phyloP scores from a whole-genome alignment of 1,140 invertebrate species.

The Eulimnadia texana region DNA sequence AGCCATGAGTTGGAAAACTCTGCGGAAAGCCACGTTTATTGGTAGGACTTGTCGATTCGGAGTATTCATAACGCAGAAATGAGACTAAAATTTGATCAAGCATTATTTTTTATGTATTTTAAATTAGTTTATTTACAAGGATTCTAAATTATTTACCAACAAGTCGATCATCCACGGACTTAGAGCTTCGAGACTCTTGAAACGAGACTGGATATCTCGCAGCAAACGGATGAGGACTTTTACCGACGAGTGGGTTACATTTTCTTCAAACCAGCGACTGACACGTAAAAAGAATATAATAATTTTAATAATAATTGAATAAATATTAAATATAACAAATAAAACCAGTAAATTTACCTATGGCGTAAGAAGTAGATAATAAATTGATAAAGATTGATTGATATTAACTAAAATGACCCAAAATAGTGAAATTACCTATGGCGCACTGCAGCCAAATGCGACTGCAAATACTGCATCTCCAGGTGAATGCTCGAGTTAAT shows the following conservation, averaged over 20 bases:
- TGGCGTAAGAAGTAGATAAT: no score
- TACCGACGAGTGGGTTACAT: constrained; percentile 91
- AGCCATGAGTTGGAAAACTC: constrained; percentile 75
- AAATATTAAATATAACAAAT: no score
- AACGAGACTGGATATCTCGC: constrained; percentile 73
- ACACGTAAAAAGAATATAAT: constrained; percentile 19
- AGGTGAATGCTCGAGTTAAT: constrained; percentile 82
- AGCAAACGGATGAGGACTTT: constrained; percentile 87
- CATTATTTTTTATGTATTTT: no score
- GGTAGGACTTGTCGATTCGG: constrained; percentile 79
- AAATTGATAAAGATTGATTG: constrained; percentile 2
- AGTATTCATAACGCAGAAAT: constrained; percentile 95
- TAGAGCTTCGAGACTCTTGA: constrained; percentile 75
- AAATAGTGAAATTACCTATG: constrained; percentile 40
- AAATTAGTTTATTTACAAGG: neutral
- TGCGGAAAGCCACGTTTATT: constrained; percentile 73
- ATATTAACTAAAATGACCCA: neutral
- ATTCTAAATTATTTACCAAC: constrained; percentile 35
- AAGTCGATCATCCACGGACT: constrained; percentile 95
- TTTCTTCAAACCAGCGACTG: constrained; percentile 94
- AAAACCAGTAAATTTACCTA: no score
- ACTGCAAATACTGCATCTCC: constrained; percentile 68
- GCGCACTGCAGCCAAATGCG: constrained; percentile 80
- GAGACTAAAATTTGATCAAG: constrained; percentile 48
- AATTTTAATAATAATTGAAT: neutral